phyloP scores from a whole-genome alignment of 1,140 invertebrate genomes.

The Papilio xuthus region DNA sequence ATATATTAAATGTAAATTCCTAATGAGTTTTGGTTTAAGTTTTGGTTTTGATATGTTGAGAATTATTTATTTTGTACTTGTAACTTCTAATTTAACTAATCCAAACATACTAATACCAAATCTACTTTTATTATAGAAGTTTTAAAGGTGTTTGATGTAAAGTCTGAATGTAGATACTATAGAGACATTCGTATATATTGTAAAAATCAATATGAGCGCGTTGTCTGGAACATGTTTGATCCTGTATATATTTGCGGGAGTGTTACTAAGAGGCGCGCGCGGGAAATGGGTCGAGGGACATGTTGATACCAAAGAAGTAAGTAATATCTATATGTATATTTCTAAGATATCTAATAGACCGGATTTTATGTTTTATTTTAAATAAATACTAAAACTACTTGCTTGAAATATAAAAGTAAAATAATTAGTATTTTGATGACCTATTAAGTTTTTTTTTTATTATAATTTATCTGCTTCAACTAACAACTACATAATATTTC shows the following conservation, averaged over 20 bases:
- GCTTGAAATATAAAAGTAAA: no score
- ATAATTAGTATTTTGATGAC: no score
- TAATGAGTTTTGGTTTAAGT: no score
- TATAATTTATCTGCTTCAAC: no score
- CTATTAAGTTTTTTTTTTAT: no score
- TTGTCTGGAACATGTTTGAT: slow-evolving; percentile 40
- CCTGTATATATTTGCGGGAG: slow-evolving; percentile 43
- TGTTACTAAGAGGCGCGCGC: slow-evolving; percentile 45
- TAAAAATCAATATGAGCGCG: slow-evolving; percentile 54
- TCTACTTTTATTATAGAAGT: background rate
- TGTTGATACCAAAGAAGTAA: slow-evolving; percentile 68
- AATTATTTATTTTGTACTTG: no score
- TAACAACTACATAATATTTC: no score
- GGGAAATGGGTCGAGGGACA: slow-evolving; percentile 71
- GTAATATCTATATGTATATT: no score
- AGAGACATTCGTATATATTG: background rate
- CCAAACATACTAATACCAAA: background rate
- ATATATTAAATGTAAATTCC: background rate
- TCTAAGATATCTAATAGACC: no score
- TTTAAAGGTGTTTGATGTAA: background rate
- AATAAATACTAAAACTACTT: no score
- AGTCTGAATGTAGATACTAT: slow-evolving; percentile 26
- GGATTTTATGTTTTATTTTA: no score
- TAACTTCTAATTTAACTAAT: background rate
- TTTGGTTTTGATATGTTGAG: no score